A percentile compares a stretch with the other conserved stretches of the same genome.
Evolutionary conservation across 2,797 vertebrate species (phyloP).

Genomic region (Sandelia bainsii): DNA sequence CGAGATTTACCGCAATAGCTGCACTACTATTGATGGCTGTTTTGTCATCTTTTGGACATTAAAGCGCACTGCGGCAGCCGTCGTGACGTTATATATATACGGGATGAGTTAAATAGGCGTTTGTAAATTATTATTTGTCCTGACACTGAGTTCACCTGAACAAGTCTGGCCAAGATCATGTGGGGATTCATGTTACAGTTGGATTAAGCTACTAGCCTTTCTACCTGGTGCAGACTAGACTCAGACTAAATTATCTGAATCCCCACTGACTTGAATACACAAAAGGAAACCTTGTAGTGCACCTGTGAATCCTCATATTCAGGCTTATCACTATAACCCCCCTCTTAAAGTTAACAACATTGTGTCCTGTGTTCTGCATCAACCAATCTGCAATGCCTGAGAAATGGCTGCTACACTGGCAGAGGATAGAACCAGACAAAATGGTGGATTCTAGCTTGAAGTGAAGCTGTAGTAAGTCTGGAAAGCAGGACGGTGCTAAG

Average conservation of each 20-base stretch:
- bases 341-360: slow-evolving; percentile 20
- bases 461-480: slow-evolving; percentile 29
- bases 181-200: slow-evolving; percentile 30
- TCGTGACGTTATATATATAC: slow-evolving; percentile 36
- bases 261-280: not conserved
- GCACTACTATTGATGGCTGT: not conserved
- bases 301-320: not conserved
- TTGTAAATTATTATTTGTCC: slow-evolving; percentile 16
- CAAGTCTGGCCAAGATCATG: slow-evolving; percentile 34
- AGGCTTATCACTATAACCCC: slow-evolving; percentile 6
- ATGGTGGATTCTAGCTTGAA: slow-evolving; percentile 69
- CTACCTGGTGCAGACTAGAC: not conserved
- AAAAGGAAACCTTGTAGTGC: not conserved
- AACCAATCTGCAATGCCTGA: slow-evolving; percentile 65
- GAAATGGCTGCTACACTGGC: slow-evolving; percentile 75
- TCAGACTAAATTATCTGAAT: not conserved
- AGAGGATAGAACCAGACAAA: slow-evolving; percentile 69
- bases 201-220: slow-evolving; percentile 33
- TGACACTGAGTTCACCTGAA: slow-evolving; percentile 44
- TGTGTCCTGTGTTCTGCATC: slow-evolving; percentile 23
- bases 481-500: slow-evolving; percentile 16
- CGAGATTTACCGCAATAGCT: slow-evolving; percentile 7
- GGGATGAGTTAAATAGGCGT: slow-evolving; percentile 12
- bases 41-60: not conserved
- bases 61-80: slow-evolving; percentile 68